A percentile compares a stretch with the other conserved stretches of the same genome.
Evolutionary conservation across 2,888 invertebrate genomes (phyloP).

Genomic region (Nymphalis c-album): DNA sequence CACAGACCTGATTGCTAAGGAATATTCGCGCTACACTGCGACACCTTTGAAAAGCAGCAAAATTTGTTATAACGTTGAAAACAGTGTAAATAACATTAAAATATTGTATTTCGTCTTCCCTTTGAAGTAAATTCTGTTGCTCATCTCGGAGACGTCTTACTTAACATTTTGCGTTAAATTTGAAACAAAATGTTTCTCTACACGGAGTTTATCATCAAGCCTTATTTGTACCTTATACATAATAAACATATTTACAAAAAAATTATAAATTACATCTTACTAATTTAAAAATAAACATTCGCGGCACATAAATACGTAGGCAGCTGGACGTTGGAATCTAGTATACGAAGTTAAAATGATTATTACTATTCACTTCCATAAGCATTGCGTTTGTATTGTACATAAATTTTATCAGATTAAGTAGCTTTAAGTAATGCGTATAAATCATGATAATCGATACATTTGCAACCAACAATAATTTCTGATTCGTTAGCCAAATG

Average conservation of each 20-base stretch:
- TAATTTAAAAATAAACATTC: not conserved
- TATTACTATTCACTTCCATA: not conserved
- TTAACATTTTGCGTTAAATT: conserved; percentile 4
- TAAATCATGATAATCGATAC: conserved; percentile 36
- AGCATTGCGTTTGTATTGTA: not conserved
- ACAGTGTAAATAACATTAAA: conserved; percentile 16
- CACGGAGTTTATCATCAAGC: too few relatives aligned
- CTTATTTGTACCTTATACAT: too few relatives aligned
- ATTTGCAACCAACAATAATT: conserved; percentile 48
- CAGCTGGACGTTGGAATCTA: not conserved
- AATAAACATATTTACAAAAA: too few relatives aligned
- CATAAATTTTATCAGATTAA: conserved; percentile 31
- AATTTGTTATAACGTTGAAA: conserved; percentile 8
- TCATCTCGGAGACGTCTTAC: conserved; percentile 8
- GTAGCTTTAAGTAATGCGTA: conserved; percentile 28
- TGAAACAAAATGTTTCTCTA: not conserved
- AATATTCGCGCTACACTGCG: conserved; percentile 22
- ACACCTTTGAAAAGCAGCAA: conserved; percentile 22
- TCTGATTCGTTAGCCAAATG: conserved; percentile 60
- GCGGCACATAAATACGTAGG: not conserved
- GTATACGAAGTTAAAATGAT: not conserved
- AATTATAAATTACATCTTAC: too few relatives aligned
- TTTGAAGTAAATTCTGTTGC: conserved; percentile 12
- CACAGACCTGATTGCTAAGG: conserved; percentile 33
- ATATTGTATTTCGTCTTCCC: conserved; percentile 11